phyloP scores from a whole-genome alignment of 2,113 vertebrate genomes.

The Apus apus region DNA sequence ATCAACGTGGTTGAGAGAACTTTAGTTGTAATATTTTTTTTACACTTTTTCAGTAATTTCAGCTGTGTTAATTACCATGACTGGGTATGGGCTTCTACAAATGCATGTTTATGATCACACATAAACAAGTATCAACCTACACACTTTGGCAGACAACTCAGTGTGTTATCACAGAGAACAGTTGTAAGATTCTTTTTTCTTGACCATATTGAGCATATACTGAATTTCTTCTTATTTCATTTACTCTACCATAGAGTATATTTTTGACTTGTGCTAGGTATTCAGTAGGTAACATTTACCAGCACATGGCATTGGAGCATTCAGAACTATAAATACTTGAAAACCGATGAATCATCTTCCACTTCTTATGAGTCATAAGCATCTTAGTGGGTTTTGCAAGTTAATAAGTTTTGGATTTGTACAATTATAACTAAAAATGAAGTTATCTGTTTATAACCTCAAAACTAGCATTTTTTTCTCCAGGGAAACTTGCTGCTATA shows the following conservation, averaged over 20 bases:
- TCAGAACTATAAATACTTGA: slow-evolving; percentile 39
- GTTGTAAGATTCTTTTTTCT: neutral
- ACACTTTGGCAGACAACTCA: neutral
- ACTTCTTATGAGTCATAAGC: slow-evolving; percentile 36
- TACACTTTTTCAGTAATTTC: slow-evolving; percentile 18
- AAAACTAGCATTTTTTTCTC: neutral
- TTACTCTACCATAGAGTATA: neutral
- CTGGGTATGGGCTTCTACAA: neutral
- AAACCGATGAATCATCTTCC: slow-evolving; percentile 51
- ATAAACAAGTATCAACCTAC: neutral
- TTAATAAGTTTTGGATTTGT: neutral
- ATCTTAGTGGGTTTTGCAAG: slow-evolving; percentile 3
- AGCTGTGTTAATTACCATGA: neutral
- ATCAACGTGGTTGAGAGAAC: neutral
- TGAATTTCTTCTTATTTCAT: neutral
- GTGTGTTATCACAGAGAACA: neutral
- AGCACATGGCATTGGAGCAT: neutral
- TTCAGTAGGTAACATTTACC: neutral
- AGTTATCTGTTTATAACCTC: neutral
- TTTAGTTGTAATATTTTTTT: neutral
- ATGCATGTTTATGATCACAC: neutral
- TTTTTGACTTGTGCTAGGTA: neutral
- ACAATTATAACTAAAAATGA: neutral
- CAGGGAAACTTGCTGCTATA: neutral
- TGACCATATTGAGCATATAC: neutral